A percentile compares a stretch with the other conserved stretches of the same genome.
These are phyloP conservation scores for Hemicentrotus pulcherrimus DNA, from an alignment of 35 echinoderm and acorn worm genomes.

Conservation along the genomic window DNA sequence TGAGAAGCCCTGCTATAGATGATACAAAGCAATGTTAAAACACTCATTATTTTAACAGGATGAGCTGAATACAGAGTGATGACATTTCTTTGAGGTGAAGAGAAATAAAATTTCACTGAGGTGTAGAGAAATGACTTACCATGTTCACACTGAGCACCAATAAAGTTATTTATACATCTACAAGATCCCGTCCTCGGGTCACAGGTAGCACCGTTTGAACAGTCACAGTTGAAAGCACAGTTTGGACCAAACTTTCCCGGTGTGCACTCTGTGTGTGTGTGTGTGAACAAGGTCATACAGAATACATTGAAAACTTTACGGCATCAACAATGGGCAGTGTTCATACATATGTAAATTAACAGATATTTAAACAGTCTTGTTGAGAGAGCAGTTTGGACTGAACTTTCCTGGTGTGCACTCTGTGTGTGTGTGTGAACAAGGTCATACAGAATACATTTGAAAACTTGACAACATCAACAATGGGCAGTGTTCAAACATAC, in stretches of 20 bases:
- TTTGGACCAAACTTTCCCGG: slow-evolving; percentile 84
- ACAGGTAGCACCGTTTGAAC: slow-evolving; percentile 79
- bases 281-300: not conserved
- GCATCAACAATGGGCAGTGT: not conserved
- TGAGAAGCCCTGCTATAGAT: too few relatives aligned
- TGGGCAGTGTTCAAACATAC: not conserved
- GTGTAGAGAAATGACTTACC: slow-evolving; percentile 53
- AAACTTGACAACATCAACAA: not conserved
- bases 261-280: slow-evolving; percentile 81
- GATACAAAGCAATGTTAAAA: too few relatives aligned
- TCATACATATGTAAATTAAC: not conserved
- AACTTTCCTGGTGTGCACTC: slow-evolving; percentile 74
- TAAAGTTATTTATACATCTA: slow-evolving; percentile 82
- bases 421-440: slow-evolving; percentile 51
- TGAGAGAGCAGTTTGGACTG: slow-evolving; percentile 77
- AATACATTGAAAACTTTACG: not conserved
- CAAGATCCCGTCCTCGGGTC: slow-evolving; percentile 78
- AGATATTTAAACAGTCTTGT: slow-evolving; percentile 63
- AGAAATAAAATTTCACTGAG: not conserved
- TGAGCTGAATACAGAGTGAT: too few relatives aligned
- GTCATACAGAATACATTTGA: not conserved
- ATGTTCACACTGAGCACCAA: slow-evolving; percentile 91
- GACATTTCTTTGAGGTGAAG: too few relatives aligned
- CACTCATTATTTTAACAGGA: too few relatives aligned
- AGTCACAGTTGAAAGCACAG: slow-evolving; percentile 88